These are phyloP conservation scores for Pandemis cinnamomeana DNA, from an alignment of 2,888 invertebrate genomes.

Conservation along the genomic window DNA sequence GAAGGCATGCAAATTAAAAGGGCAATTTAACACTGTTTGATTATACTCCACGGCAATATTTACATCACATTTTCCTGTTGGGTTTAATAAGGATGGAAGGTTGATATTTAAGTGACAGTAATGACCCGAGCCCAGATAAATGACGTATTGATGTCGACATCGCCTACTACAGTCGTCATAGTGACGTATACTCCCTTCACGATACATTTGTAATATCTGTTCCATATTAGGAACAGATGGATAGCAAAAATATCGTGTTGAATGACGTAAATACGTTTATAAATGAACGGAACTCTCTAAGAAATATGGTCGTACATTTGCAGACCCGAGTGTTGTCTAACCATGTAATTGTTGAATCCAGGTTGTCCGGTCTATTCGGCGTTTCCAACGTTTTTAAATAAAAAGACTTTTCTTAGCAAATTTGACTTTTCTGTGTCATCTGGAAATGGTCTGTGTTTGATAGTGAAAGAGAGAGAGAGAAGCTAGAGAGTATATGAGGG, in stretches of 20 bases:
- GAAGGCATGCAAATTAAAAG: background rate
- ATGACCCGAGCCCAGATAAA: conserved; percentile 7
- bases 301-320: background rate
- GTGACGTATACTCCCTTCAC: background rate
- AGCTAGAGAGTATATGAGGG: too few relatives aligned
- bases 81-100: background rate
- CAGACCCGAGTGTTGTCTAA: too few relatives aligned
- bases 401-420: too few relatives aligned
- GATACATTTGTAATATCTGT: background rate
- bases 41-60: background rate
- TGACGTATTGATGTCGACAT: background rate
- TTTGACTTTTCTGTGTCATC: too few relatives aligned
- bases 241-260: background rate
- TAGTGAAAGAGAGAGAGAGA: too few relatives aligned
- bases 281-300: background rate
- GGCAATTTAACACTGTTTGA: background rate
- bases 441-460: too few relatives aligned
- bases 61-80: background rate
- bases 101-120: conserved; percentile 2
- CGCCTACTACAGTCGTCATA: background rate
- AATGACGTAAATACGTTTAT: background rate
- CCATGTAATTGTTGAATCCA: too few relatives aligned
- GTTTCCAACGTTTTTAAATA: too few relatives aligned
- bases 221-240: background rate
- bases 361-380: too few relatives aligned